A percentile compares a stretch with the other conserved stretches of the same genome.
Evolutionary conservation across 2,797 vertebrate genomes (phyloP).

Genomic region (Phrynocephalus guinanensis): DNA sequence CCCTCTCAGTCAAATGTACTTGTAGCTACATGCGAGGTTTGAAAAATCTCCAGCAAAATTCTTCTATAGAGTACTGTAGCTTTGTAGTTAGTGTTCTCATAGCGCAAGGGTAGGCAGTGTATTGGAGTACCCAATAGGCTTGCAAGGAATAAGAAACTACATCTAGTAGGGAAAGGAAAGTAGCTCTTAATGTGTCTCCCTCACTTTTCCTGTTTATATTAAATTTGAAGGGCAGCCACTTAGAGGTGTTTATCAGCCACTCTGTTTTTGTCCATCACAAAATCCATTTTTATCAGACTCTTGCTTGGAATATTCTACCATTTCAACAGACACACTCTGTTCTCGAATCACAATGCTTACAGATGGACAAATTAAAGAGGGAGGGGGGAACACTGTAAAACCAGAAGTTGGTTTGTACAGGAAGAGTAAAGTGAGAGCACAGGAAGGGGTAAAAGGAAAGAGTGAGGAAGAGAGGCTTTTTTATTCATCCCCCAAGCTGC

Average conservation of each 20-base stretch:
- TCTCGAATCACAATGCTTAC: not conserved
- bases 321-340: conserved; percentile 31
- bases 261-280: conserved; percentile 63
- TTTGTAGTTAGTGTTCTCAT: too few relatives aligned
- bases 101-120: not conserved
- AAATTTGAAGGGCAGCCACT: conserved; percentile 68
- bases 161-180: conserved; percentile 27
- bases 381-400: too few relatives aligned
- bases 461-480: not conserved
- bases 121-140: not conserved
- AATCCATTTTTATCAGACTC: conserved; percentile 63
- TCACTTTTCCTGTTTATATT: conserved; percentile 61
- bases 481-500: not conserved
- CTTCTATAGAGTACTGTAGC: too few relatives aligned
- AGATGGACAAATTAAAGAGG: not conserved
- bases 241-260: conserved; percentile 66
- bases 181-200: not conserved
- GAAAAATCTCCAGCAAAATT: too few relatives aligned
- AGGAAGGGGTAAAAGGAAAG: not conserved
- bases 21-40: too few relatives aligned
- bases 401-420: too few relatives aligned
- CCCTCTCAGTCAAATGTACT: too few relatives aligned
- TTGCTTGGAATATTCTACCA: conserved; percentile 47
- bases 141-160: conserved; percentile 33
- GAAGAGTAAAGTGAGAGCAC: not conserved